These are phyloP conservation scores for Carapus acus DNA, from an alignment of 2,797 vertebrate genomes.

Conservation along the genomic window DNA sequence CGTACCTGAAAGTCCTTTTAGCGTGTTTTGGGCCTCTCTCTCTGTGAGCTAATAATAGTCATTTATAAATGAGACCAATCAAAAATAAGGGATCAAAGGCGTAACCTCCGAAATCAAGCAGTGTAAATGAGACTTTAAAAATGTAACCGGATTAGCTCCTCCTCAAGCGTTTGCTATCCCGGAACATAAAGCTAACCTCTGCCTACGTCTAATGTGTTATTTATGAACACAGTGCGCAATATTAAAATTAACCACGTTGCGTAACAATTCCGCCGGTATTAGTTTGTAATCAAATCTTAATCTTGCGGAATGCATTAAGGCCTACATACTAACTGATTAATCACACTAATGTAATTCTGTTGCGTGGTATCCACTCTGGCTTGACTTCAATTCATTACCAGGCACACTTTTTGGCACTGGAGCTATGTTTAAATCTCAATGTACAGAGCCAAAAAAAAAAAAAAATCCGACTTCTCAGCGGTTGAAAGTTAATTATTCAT, in stretches of 20 bases:
- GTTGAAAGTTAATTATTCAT: constrained; percentile 69
- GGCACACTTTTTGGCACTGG: constrained; percentile 3
- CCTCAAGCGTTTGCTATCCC: too few relatives aligned
- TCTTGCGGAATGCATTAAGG: not conserved
- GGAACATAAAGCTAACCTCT: too few relatives aligned
- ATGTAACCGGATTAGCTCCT: too few relatives aligned
- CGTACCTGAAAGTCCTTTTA: too few relatives aligned
- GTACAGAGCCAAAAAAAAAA: constrained; percentile 32
- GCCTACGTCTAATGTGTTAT: too few relatives aligned
- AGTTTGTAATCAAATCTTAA: not conserved
- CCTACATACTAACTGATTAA: not conserved
- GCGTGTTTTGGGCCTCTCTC: too few relatives aligned
- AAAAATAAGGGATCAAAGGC: too few relatives aligned
- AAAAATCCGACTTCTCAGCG: constrained; percentile 46
- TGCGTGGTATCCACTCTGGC: not conserved
- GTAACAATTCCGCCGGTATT: too few relatives aligned
- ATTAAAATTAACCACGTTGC: not conserved
- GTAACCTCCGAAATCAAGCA: too few relatives aligned
- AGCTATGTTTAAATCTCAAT: constrained; percentile 21
- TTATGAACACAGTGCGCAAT: not conserved
- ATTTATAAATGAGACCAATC: too few relatives aligned
- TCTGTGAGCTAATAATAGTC: too few relatives aligned
- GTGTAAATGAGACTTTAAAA: too few relatives aligned
- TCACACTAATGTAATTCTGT: not conserved
- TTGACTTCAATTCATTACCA: not conserved